Base-by-base conservation (phyloP, 2,113 vertebrate species). In the Hippocampus guttulatus region DNA sequence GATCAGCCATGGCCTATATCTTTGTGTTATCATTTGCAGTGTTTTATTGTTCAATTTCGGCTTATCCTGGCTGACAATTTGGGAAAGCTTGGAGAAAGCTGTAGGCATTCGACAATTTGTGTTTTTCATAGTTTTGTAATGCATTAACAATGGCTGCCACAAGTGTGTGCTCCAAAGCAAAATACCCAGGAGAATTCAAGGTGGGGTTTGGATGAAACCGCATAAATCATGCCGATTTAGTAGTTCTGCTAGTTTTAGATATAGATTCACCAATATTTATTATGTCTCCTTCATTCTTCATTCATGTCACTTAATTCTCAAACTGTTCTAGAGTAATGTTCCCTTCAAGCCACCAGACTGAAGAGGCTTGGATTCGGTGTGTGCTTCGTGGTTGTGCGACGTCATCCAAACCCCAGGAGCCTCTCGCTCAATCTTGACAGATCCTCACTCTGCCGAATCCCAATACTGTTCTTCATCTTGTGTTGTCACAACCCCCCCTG, bases 391-490 rank as follows among this genome's bases (percentile, higher is more conserved):
- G 78, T 77, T 81, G 81, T 87, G 88, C 88, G 74, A 91, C 88
- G 79, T 94, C 93, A 91, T 94, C 94, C 94, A 93, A 96, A 94
- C 93, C 95, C 95, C 93, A 90, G 88, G 93, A 91, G 90, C 90
- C 80, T 86, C 85, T 83, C 74, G 88, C 89, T 88, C 88, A 82
- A 81, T 81, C 90, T 91, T 91, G 90, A 89, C 77, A 70, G 89
- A 95, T 91, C 95, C 94, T 95, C 93, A 88, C 94, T 92, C 94
- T 95, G 94, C 93, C 92, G 90, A 93, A 89, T 93, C 90, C 97
- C 94, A 93, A 96, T 95, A 96, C 95, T 98, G 95, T 99, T 96
- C 95, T 97, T 98, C 96, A 96, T 94, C 96, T 96, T 98, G 97
- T 99, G 96, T 96, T 99, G 96, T 98, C 97, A 97, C 97, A 96